A percentile compares a stretch with the other conserved stretches of the same genome.
Evolutionary conservation across 2,113 vertebrate genomes (phyloP).

Genomic region (Syngnathus floridae): DNA sequence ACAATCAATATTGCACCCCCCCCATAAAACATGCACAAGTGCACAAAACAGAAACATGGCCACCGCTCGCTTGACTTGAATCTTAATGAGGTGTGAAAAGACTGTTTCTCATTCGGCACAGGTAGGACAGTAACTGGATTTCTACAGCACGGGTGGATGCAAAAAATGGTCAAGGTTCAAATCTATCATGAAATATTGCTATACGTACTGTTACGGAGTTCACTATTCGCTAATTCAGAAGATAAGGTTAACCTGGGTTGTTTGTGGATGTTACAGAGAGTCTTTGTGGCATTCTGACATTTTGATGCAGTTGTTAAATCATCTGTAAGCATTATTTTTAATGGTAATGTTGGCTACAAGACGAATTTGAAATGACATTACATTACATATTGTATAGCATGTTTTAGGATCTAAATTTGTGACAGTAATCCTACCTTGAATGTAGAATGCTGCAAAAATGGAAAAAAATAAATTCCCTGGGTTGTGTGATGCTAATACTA

Average conservation of each 20-base stretch:
- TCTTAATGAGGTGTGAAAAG: conserved; percentile 60
- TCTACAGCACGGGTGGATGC: not conserved
- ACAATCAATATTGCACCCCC: conserved; percentile 60
- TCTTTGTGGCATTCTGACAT: no score
- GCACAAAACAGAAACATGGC: conserved; percentile 48
- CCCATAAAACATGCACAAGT: conserved; percentile 66
- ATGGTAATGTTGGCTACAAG: no score
- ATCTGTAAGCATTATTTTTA: no score
- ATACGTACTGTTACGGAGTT: not conserved
- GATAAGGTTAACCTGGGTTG: not conserved
- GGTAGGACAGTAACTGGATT: not conserved
- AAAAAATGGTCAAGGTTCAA: not conserved
- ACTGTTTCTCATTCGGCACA: conserved; percentile 4
- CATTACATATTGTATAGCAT: no score
- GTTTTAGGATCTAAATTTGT: no score
- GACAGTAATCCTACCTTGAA: no score
- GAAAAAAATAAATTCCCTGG: no score
- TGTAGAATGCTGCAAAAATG: no score
- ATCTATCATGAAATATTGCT: not conserved
- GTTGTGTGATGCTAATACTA: no score
- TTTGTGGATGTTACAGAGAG: not conserved
- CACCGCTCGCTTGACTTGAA: conserved; percentile 53
- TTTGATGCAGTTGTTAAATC: no score
- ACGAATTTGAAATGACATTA: no score
- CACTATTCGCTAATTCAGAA: not conserved